A percentile compares a stretch with the other conserved stretches of the same genome.
Evolutionary conservation across 2,113 vertebrate genomes (phyloP).

Genomic region (Sphaerodactylus townsendi): DNA sequence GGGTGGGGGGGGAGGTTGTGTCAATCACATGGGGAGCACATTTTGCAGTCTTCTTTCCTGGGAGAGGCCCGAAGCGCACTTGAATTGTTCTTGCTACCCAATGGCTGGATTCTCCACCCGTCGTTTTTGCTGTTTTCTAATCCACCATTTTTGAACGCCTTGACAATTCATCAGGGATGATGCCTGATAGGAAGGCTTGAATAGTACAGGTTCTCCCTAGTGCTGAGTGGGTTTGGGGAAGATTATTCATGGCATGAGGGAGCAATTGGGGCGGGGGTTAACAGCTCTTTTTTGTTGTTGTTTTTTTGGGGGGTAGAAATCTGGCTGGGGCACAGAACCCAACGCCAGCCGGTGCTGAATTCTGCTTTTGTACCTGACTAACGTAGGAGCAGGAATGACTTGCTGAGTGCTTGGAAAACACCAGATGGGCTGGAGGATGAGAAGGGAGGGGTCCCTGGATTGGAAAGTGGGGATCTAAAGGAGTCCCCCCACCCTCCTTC

Average conservation of each 20-base stretch:
- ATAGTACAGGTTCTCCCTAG: background rate
- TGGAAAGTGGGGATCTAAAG: background rate
- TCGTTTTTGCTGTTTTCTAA: too few relatives aligned
- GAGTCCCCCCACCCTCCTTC: background rate
- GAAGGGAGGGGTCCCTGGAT: background rate
- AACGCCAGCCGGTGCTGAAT: background rate
- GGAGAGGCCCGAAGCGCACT: background rate
- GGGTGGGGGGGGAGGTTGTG: background rate
- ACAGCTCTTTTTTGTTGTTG: too few relatives aligned
- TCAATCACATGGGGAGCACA: background rate
- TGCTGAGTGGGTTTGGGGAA: background rate
- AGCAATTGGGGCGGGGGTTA: background rate
- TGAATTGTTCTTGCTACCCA: background rate
- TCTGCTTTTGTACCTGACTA: background rate
- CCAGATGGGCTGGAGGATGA: background rate
- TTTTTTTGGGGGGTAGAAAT: too few relatives aligned
- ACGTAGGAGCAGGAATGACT: too few relatives aligned
- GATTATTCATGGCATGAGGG: background rate
- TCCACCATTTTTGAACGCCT: background rate
- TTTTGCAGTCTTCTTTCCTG: too few relatives aligned
- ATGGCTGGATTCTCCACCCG: background rate
- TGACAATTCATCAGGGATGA: background rate
- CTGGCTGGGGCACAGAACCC: too few relatives aligned
- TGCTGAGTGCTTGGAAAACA: background rate
- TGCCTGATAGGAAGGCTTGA: background rate